Conservation (phyloP, 1,140 invertebrate genomes). For the Drosophila nikananu region DNA sequence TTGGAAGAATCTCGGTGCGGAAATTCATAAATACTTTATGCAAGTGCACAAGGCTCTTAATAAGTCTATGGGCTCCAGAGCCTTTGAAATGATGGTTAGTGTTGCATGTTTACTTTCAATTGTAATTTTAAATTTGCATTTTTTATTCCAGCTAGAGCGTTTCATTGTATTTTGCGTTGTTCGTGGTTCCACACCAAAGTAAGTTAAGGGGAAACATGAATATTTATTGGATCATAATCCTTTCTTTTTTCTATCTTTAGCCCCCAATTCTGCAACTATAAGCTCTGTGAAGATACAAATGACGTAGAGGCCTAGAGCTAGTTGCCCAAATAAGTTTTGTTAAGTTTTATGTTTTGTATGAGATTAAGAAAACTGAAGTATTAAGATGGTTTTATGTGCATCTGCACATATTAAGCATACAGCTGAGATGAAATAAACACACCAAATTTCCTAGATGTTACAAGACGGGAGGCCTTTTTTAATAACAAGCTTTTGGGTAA, state of each 20-base stretch:
- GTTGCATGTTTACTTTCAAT: too few relatives aligned
- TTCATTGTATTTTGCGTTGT: slow-evolving; percentile 44
- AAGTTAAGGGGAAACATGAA: not conserved
- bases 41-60: slow-evolving; percentile 14
- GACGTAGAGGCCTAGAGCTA: not conserved
- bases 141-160: slow-evolving; percentile 29
- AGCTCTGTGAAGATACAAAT: slow-evolving; percentile 6
- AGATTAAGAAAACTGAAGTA: slow-evolving; percentile 1
- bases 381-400: not conserved
- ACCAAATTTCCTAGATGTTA: slow-evolving; percentile 12
- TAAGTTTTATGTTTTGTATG: not conserved
- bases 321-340: not conserved
- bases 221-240: not conserved
- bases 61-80: not conserved
- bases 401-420: slow-evolving; percentile 7
- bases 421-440: slow-evolving; percentile 24
- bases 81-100: slow-evolving; percentile 49
- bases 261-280: slow-evolving; percentile 17
- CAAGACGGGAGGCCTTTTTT: not conserved
- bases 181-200: slow-evolving; percentile 21
- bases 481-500: not conserved
- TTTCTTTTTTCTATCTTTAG: slow-evolving; percentile 1
- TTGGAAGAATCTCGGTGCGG: slow-evolving; percentile 24
- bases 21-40: slow-evolving; percentile 44
- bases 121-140: not conserved